Evolutionary conservation across 2,113 vertebrate species (phyloP).

Genomic region (Gavia stellata): DNA sequence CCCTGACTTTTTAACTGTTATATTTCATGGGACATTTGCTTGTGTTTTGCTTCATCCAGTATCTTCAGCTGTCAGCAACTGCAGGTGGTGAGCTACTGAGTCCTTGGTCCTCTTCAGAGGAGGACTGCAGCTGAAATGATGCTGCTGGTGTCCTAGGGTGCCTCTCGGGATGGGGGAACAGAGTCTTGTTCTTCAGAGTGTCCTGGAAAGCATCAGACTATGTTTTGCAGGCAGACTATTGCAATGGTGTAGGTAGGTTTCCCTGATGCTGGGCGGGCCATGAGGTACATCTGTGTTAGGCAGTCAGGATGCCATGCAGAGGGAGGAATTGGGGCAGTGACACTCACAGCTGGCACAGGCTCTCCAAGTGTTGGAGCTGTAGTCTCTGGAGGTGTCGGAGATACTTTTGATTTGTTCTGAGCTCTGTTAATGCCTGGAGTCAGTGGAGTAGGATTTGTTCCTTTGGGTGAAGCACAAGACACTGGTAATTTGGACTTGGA

Average conservation of each 20-base stretch:
- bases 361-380: not conserved
- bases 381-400: not conserved
- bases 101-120: too few species aligned
- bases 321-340: not conserved
- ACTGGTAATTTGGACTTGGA: not conserved
- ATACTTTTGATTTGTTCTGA: not conserved
- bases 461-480: not conserved
- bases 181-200: not conserved
- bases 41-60: too few species aligned
- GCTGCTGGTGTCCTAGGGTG: not conserved
- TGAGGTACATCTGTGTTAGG: too few species aligned
- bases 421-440: not conserved
- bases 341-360: not conserved
- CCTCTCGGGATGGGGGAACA: not conserved
- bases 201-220: not conserved
- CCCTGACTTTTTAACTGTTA: not conserved
- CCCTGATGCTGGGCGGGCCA: too few species aligned
- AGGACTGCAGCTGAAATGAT: not conserved
- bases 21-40: not conserved
- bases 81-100: not conserved
- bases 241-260: not conserved
- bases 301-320: not conserved
- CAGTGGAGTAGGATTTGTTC: not conserved
- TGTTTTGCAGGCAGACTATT: not conserved
- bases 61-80: not conserved